Percentiles rank a stretch among this genome's conserved stretches.
These are phyloP conservation scores for Pampus argenteus DNA, from an alignment of 2,797 vertebrate species.

Conservation along the genomic window DNA sequence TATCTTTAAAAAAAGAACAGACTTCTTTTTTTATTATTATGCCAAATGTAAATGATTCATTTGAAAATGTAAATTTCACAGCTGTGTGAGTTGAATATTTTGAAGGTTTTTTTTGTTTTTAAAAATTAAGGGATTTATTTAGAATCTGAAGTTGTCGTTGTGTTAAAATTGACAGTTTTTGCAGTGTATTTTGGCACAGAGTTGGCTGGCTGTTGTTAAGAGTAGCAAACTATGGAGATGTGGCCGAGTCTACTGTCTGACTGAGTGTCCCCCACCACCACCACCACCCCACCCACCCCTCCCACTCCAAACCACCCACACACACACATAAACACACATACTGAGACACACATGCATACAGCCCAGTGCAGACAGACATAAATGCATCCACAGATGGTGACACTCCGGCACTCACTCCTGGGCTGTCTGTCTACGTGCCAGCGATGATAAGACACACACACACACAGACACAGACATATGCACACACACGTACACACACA, in stretches of 20 bases:
- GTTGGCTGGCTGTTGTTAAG: constrained; percentile 40
- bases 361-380: constrained; percentile 68
- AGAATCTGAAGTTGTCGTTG: background rate
- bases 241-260: constrained; percentile 60
- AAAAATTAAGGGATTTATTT: background rate
- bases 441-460: constrained; percentile 45
- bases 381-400: constrained; percentile 81
- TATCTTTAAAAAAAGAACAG: no score
- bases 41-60: no score
- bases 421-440: constrained; percentile 75
- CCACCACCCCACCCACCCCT: background rate
- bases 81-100: background rate
- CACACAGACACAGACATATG: constrained; percentile 33
- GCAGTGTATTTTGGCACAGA: constrained; percentile 42
- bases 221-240: constrained; percentile 51
- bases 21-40: no score
- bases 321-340: constrained; percentile 33
- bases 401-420: constrained; percentile 77
- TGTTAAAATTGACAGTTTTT: constrained; percentile 40
- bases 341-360: constrained; percentile 24
- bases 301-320: constrained; percentile 11
- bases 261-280: constrained; percentile 14
- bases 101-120: no score
- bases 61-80: background rate
- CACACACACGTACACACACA: constrained; percentile 37